Evolutionary conservation across 1,140 invertebrate species (phyloP), one percentile per base, ranked within the genome.

Genomic region (Pissodes strobi): DNA sequence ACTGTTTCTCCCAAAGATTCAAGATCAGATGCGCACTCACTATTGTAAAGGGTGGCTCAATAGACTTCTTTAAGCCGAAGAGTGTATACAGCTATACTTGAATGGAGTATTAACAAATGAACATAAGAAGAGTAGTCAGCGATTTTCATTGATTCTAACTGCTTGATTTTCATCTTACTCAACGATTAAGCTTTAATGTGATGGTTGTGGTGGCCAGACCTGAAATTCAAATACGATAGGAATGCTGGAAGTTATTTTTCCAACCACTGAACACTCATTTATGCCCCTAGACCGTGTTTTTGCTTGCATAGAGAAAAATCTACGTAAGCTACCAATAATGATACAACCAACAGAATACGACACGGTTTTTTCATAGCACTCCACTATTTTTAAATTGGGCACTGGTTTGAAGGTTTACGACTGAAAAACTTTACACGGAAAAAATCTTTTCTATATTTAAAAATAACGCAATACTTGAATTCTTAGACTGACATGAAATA

Each of bases 241-340:
- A n/a, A n/a, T n/a, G n/a, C n/a, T n/a, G n/a, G n/a, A 43, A 43
- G 10, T 43, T 43, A 43, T 43, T 43, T 43, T 43, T 13, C 39
- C 39, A n/a, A 43, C 13, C 15, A 43, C 5, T 43, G 39, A 13
- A 43, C 39, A 43, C 15, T 43, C 9, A 17, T 43, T 43, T 17
- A 6, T 43, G 15, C 39, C 39, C 5, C 5, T 13, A 43, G 39
- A 43, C 15, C 39, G 15, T 17, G 39, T 43, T n/a, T n/a, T n/a
- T 43, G 39, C 39, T 43, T 43, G 5, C 15, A 43, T 43, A 17
- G 15, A 43, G 10, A 43, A 43, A 43, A 43, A 43, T 5, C 15
- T 43, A 17, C 15, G 39, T n/a, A 43, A 43, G 13, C 15, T 12
- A 43, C 39, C 39, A 43, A 13, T 43, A 43, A 43, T 43, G 5